phyloP scores from a whole-genome alignment of 1,140 invertebrate species.

The Camponotus floridanus region DNA sequence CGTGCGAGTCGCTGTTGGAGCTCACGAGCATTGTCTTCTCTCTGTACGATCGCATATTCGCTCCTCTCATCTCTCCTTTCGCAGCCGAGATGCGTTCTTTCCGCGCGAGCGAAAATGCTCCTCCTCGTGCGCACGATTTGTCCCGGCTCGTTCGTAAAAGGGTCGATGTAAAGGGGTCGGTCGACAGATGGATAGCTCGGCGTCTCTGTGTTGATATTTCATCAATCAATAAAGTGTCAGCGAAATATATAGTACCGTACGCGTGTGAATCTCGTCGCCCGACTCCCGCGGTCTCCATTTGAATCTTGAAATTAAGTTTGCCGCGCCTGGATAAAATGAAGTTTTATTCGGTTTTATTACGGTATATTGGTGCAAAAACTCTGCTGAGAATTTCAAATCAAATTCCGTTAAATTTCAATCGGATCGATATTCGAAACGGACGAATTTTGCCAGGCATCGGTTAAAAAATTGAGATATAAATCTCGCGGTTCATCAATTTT shows the following conservation, averaged over 20 bases:
- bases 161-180: constrained; percentile 8
- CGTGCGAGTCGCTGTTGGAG: constrained; percentile 6
- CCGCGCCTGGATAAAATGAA: constrained; percentile 8
- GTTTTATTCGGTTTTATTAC: constrained; percentile 12
- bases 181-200: constrained; percentile 13
- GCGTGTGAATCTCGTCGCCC: constrained; percentile 14
- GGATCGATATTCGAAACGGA: constrained; percentile 22
- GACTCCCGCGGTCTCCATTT: constrained; percentile 27
- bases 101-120: constrained; percentile 41
- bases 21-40: constrained; percentile 40
- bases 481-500: constrained; percentile 31
- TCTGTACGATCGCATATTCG: constrained; percentile 10
- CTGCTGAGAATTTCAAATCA: constrained; percentile 43
- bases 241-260: neutral
- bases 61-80: constrained; percentile 8
- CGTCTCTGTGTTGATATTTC: constrained; percentile 57
- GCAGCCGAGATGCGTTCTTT: constrained; percentile 1
- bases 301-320: constrained; percentile 58
- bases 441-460: neutral
- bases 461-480: constrained; percentile 7
- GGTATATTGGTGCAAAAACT: constrained; percentile 28
- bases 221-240: constrained; percentile 63
- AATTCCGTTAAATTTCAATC: constrained; percentile 49
- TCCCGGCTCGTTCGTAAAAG: constrained; percentile 16
- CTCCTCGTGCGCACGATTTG: constrained; percentile 44